Percentiles rank a stretch among this genome's conserved stretches.
phyloP scores from a whole-genome alignment of 2,888 invertebrate genomes.

The Stegana nigrithorax region DNA sequence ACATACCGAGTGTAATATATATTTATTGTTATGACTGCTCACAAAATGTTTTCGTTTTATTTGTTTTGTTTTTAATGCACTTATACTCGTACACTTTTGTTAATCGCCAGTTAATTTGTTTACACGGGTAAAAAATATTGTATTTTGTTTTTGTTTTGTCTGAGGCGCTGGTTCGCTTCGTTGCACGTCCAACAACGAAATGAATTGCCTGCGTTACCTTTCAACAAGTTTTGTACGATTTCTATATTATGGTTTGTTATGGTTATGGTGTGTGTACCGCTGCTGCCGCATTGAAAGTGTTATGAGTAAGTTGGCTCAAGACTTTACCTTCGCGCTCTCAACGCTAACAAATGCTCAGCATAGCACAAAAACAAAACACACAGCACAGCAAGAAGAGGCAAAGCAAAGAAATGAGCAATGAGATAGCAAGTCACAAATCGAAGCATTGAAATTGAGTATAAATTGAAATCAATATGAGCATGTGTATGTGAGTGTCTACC shows the following conservation, averaged over 20 bases:
- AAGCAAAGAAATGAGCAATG: slow-evolving; percentile 26
- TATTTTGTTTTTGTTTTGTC: slow-evolving; percentile 23
- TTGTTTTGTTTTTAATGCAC: neutral
- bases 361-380: slow-evolving; percentile 7
- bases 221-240: slow-evolving; percentile 44
- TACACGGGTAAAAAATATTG: slow-evolving; percentile 13
- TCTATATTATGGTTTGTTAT: neutral
- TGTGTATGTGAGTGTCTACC: slow-evolving; percentile 21
- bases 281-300: slow-evolving; percentile 27
- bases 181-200: slow-evolving; percentile 44
- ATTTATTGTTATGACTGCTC: neutral
- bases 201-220: slow-evolving; percentile 42
- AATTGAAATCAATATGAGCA: slow-evolving; percentile 48
- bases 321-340: slow-evolving; percentile 7
- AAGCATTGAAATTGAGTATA: slow-evolving; percentile 22
- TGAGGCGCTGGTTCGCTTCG: slow-evolving; percentile 37
- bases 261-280: slow-evolving; percentile 19
- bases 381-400: neutral
- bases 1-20: neutral
- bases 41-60: neutral
- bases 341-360: slow-evolving; percentile 10
- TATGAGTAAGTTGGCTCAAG: neutral
- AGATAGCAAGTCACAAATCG: slow-evolving; percentile 40
- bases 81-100: neutral
- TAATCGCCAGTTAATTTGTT: slow-evolving; percentile 4